Base-by-base conservation (phyloP, 2,797 vertebrate species). In the Carcharodon carcharias region DNA sequence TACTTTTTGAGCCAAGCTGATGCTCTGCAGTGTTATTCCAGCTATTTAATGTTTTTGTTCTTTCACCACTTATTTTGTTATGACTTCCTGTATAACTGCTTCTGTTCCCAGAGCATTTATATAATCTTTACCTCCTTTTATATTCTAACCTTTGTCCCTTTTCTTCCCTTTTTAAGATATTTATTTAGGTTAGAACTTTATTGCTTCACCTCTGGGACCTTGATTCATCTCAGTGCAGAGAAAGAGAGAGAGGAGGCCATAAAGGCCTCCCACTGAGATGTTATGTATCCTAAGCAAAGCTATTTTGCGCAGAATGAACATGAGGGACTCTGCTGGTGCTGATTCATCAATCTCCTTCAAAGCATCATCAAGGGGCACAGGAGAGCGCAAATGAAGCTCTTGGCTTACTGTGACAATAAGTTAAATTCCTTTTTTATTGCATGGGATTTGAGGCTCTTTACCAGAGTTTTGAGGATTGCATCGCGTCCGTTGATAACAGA, bases 371-470 rank as follows among this genome's bases (percentile, higher is more conserved):
- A 23, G 21, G 50, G 21, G 82, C 40, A 50, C 77, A 82, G 14
- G 87, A 56, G 87, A 50, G 82, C 23, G 28, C 23, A 18, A 50
- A 6, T 89, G 45, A 50, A 88, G 85, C 85, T 45, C 16, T 40
- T 82, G 28, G 54, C 54, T 89, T 31, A 89, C 87, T 28, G 54
- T 56, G 12, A 31, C 50, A 89, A 14, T 89, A 58, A 89, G 87
- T 54, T 89, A 89, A 89, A 89, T 89, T 35, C 88, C 88, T n/a
- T 35, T n/a, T n/a, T 61, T 91, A 91, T 63, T 91, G n/a, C 56
- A 91, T 18, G 31, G 31, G 56, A 91, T 63, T 91, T 63, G 14
- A 45, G 56, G 35, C 31, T 61, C 31, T 91, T 61, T 91, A 91
- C 11, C 58, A n/a, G 88, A 21, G 58, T 35, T 61, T 63, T 91